Percentiles rank a stretch among this genome's conserved stretches.
Evolutionary conservation across 2,797 vertebrate genomes (phyloP).

Genomic region (Eulemur rubriventer): DNA sequence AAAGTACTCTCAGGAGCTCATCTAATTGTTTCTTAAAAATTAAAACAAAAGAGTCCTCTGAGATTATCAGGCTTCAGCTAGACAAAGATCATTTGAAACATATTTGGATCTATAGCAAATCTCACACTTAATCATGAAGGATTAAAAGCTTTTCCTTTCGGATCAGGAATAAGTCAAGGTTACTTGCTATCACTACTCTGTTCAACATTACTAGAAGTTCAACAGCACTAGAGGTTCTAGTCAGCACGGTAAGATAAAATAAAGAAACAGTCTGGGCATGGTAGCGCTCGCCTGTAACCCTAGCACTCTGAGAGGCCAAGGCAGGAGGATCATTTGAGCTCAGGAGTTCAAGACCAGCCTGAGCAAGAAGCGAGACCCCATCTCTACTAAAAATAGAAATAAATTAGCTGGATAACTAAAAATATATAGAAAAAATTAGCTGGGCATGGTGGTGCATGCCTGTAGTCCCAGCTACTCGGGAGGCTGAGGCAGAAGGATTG

Average conservation of each 20-base stretch:
- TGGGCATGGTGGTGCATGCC: no score
- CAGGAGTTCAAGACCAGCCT: no score
- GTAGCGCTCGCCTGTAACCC: no score
- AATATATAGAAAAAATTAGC: no score
- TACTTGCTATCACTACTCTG: background rate
- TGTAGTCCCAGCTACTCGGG: no score
- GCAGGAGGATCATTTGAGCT: no score
- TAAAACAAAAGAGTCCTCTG: background rate
- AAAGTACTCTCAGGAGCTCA: background rate
- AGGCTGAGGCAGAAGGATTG: no score
- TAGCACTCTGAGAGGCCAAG: no score
- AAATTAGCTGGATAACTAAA: no score
- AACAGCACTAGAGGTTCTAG: background rate
- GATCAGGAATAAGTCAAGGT: background rate
- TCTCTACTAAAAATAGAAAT: no score
- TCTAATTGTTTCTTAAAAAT: slow-evolving; percentile 8
- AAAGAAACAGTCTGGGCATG: background rate
- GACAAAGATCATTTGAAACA: background rate
- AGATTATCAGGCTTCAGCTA: background rate
- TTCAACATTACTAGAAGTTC: background rate
- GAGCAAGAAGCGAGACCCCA: no score
- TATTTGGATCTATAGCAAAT: background rate
- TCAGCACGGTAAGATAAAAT: background rate
- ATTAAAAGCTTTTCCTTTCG: background rate
- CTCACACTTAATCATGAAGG: background rate